Conservation (phyloP, 2,113 vertebrate genomes). For the Rynchops niger region DNA sequence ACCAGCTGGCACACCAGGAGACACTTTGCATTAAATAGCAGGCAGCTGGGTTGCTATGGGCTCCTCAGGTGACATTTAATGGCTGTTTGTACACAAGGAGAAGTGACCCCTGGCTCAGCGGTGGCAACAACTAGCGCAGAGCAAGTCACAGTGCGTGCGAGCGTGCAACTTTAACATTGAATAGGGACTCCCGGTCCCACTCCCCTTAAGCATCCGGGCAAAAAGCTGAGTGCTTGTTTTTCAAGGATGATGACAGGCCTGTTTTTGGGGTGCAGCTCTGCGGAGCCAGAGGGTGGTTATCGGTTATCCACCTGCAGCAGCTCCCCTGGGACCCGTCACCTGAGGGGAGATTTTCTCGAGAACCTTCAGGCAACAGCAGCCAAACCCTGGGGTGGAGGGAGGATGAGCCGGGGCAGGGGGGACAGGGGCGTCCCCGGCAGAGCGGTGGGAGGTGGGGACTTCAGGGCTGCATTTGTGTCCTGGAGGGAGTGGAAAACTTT, state of each 20-base stretch:
- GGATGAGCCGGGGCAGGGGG: not conserved
- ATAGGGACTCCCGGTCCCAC: not conserved
- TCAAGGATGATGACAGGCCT: not conserved
- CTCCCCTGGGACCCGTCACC: not conserved
- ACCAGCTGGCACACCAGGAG: not conserved
- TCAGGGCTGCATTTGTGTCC: not conserved
- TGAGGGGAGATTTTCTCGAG: not conserved
- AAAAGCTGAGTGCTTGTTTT: not conserved
- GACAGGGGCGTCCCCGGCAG: too few relatives aligned
- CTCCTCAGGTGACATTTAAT: not conserved
- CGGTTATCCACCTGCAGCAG: not conserved
- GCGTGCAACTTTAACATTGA: not conserved
- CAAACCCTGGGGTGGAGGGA: not conserved
- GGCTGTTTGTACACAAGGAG: not conserved
- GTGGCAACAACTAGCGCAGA: not conserved
- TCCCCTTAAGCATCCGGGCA: not conserved
- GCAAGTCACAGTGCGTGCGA: rapidly evolving
- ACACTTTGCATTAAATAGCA: not conserved
- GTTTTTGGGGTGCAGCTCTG: rapidly evolving
- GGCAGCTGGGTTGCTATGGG: not conserved
- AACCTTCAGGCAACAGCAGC: not conserved
- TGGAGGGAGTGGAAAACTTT: not conserved
- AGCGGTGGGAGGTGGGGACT: not conserved
- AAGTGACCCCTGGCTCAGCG: not conserved
- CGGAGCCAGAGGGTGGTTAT: rapidly evolving